Base-by-base conservation (phyloP, 1,140 invertebrate species). In the Meloidogyne floridensis region DNA sequence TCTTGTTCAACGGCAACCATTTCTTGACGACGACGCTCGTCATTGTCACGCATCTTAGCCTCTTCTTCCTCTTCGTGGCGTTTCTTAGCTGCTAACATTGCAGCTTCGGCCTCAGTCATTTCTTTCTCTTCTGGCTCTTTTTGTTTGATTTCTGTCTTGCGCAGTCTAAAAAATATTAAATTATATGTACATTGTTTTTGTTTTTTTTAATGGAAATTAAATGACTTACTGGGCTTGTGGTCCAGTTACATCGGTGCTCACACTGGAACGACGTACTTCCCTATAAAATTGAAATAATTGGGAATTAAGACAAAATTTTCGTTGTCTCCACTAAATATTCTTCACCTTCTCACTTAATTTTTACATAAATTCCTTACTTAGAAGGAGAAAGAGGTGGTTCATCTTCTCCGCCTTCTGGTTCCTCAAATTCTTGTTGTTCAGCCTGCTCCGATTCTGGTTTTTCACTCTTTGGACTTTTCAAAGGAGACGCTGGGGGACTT, bases 11-110 rank as follows among this genome's bases (percentile, higher is more conserved):
- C 77, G 51, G 74, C 78, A 18, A 59, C 81, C 11, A 80, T 70
- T 72, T 86, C 86, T 54, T 75, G 69, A 13, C 56, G 42, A 71
- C 86, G 86, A 43, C 78, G 74, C 20, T 85, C 73, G 69, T 86
- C 85, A 72, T 85, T 87, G 53, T 85, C 86, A 42, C 72, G 75
- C 65, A 86, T 75, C 56, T 87, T 87, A 47, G 81, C 86, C n/a
- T 72, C 84, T 54, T 86, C 82, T 43, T 86, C 86, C 78, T 87
- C 86, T 78, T 86, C 86, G 72, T 86, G 86, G 32, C 86, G 81
- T 65, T 86, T 87, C 74, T 86, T 86, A 18, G 81, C 84, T 15
- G 86, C 86, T 6, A 85, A 69, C 86, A 86, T 87, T 11, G 86
- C 86, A 18, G 20, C 51, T 72, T 86, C 86, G 13, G 86, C 86